Conservation (phyloP, 2,888 invertebrate species). For the Lordiphosa fenestrarum region DNA sequence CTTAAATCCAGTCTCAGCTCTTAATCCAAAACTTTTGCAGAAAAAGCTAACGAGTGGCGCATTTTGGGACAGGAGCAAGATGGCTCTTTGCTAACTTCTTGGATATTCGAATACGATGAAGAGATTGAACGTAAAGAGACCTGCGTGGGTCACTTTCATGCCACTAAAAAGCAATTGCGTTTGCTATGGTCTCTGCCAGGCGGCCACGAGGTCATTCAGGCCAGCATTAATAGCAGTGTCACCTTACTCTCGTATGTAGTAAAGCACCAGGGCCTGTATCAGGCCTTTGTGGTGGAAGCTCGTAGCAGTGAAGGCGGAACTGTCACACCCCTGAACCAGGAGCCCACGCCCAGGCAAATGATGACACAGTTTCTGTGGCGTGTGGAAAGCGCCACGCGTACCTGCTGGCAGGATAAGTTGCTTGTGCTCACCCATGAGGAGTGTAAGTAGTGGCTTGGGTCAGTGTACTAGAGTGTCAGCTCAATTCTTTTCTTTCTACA, state of each 20-base stretch:
- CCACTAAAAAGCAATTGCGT: constrained; percentile 83
- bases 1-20: no score
- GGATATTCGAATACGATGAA: constrained; percentile 81
- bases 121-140: constrained; percentile 57
- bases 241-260: constrained; percentile 86
- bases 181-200: constrained; percentile 84
- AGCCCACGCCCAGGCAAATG: constrained; percentile 85
- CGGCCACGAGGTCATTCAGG: constrained; percentile 87
- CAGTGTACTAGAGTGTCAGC: no score
- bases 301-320: constrained; percentile 40
- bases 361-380: constrained; percentile 87
- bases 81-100: constrained; percentile 86
- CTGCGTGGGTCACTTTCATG: constrained; percentile 84
- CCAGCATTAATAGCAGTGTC: constrained; percentile 86
- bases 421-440: constrained; percentile 89
- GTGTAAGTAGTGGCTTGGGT: constrained; percentile 81
- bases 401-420: constrained; percentile 83
- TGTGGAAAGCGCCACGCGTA: constrained; percentile 64
- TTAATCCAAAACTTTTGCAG: constrained; percentile 12
- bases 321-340: constrained; percentile 75
- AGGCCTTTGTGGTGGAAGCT: constrained; percentile 84
- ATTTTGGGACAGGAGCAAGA: constrained; percentile 90
- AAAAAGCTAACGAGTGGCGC: constrained; percentile 88
- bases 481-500: constrained; percentile 6
- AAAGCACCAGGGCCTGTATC: constrained; percentile 83